Evolutionary conservation across 2,113 vertebrate species (phyloP).

Genomic region (Dascyllus trimaculatus): DNA sequence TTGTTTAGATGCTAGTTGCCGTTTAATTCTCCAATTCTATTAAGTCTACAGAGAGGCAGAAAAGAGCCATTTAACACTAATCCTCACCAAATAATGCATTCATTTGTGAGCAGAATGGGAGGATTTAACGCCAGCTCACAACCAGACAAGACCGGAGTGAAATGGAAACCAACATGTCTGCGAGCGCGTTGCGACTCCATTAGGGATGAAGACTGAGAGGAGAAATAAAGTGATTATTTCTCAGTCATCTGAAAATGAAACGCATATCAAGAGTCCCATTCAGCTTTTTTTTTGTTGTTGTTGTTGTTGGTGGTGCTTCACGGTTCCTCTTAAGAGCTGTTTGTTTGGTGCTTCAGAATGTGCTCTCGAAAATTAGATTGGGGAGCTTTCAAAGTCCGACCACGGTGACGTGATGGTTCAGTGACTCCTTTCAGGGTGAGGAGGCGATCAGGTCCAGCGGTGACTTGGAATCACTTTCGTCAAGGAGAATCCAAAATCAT

Average conservation of each 20-base stretch:
- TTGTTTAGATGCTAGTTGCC: constrained; percentile 52
- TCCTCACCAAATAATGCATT: constrained; percentile 69
- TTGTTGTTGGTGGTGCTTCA: too few species aligned
- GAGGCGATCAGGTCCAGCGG: too few species aligned
- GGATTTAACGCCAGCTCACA: constrained; percentile 75
- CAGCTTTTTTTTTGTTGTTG: background rate
- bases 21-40: constrained; percentile 64
- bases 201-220: background rate
- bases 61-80: constrained; percentile 73
- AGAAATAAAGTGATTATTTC: constrained; percentile 1
- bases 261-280: constrained; percentile 1
- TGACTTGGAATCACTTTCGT: too few species aligned
- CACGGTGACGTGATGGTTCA: too few species aligned
- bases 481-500: too few species aligned
- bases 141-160: constrained; percentile 55
- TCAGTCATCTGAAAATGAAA: constrained; percentile 17
- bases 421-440: too few species aligned
- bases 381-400: too few species aligned
- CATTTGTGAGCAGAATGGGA: constrained; percentile 69
- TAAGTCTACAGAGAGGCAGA: constrained; percentile 59
- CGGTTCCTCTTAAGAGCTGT: too few species aligned
- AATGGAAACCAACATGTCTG: constrained; percentile 43
- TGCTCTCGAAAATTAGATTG: too few species aligned
- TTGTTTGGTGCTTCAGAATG: constrained; percentile 3
- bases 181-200: constrained; percentile 30